Conservation (phyloP, 2,113 vertebrate genomes). For the Microtus montanus region DNA sequence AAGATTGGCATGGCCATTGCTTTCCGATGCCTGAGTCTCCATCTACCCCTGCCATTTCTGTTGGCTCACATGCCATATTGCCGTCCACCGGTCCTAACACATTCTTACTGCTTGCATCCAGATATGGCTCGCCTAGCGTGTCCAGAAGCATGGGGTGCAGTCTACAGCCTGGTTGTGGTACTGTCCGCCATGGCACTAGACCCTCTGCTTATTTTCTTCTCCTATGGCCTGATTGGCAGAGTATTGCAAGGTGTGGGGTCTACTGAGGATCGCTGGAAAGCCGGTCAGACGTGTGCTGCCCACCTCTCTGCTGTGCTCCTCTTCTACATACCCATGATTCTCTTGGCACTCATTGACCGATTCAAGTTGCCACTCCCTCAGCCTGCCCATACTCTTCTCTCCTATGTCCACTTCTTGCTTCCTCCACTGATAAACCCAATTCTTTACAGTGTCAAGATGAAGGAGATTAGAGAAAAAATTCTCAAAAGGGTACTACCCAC, state of each 20-base stretch:
- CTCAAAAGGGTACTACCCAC: conserved; percentile 48
- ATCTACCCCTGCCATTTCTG: conserved; percentile 66
- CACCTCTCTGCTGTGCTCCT: conserved; percentile 72
- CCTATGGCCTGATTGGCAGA: conserved; percentile 58
- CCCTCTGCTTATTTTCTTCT: conserved; percentile 71
- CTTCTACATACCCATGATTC: conserved; percentile 64
- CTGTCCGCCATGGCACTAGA: conserved; percentile 61
- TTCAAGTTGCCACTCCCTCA: conserved; percentile 42
- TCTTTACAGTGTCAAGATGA: conserved; percentile 77
- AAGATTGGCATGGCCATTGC: conserved; percentile 59
- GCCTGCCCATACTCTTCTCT: conserved; percentile 74
- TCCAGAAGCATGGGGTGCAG: rapidly evolving
- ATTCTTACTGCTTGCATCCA: conserved; percentile 77
- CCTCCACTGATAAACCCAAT: conserved; percentile 76
- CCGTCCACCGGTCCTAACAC: conserved; percentile 62
- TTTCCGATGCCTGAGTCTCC: conserved; percentile 51
- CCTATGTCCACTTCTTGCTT: conserved; percentile 76
- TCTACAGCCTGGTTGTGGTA: conserved; percentile 69
- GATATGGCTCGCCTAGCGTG: conserved; percentile 72
- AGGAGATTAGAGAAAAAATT: conserved; percentile 70
- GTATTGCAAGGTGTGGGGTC: conserved; percentile 48
- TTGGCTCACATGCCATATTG: conserved; percentile 75
- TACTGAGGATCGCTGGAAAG: conserved; percentile 68
- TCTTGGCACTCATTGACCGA: conserved; percentile 72
- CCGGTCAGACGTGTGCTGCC: conserved; percentile 63